Base-by-base conservation (phyloP, 2,888 invertebrate species). In the Chrysina gloriosa region DNA sequence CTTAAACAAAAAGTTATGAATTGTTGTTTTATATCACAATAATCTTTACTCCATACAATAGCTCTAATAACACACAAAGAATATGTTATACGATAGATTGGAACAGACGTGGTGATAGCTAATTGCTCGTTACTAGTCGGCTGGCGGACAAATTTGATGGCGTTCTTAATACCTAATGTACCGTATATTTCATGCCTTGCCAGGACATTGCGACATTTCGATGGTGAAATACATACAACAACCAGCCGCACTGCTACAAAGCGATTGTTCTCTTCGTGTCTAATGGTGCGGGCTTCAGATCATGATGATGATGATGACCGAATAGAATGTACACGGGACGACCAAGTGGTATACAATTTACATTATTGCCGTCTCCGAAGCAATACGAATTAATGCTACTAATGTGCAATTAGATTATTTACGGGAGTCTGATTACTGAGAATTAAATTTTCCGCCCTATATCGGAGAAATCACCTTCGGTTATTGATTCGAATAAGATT, bases 121-220 rank as follows among this genome's bases (percentile, higher is more conserved):
- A 39, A 58, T 58, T 39, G 25, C 58, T 58, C 39, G 58, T 39
- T 58, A 58, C 39, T 39, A 11, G 14, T 21, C 2, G 27, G 4
- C 25, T 58, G 39, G 25, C 39, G 23, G 11, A 3, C 11, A 39
- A n/a, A 7, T 39, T 58, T 58, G 39, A 58, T 58, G 39, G 39
- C 58, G 58, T 58, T 58, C 58, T 42, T 25, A 34, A 58, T 58
- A 39, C 58, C 58, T 58, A 58, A 58, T 58, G 58, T 25, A 39
- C 39, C 58, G 39, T 58, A 27, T 25, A 36, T 39, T 39, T 58
- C 23, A 58, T 58, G 39, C 58, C 25, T 25, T 58, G 25, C 11
- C 39, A 58, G 39, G 58, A 25, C 58, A 14, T 25, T 3, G 25
- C 58, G 27, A 25, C 39, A 58, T 58, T 42, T 58, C 36, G 42